A percentile compares a stretch with the other conserved stretches of the same genome.
Evolutionary conservation across 2,888 invertebrate genomes (phyloP).

Genomic region (Euspilapteryx auroguttella): DNA sequence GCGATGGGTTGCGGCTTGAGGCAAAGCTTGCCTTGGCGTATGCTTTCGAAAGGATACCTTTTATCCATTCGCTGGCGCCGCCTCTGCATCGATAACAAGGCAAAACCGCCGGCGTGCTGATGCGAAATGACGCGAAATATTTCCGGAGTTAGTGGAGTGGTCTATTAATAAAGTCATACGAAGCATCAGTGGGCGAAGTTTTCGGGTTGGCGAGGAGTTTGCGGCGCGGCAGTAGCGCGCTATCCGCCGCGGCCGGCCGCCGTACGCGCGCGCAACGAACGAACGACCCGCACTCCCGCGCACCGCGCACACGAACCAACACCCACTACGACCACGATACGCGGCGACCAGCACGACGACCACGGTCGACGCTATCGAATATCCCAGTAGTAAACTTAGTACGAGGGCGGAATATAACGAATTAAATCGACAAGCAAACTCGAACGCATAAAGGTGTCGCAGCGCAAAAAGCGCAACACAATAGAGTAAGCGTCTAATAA

Average conservation of each 20-base stretch:
- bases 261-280: constrained; percentile 59
- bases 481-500: constrained; percentile 60
- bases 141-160: constrained; percentile 59
- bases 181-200: constrained; percentile 54
- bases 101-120: constrained; percentile 26
- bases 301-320: constrained; percentile 9
- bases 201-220: constrained; percentile 40
- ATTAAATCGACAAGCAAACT: constrained; percentile 55
- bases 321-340: background rate
- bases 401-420: constrained; percentile 59
- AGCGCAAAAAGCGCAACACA: constrained; percentile 60
- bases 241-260: constrained; percentile 56
- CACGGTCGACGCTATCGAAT: constrained; percentile 4
- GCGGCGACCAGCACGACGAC: background rate
- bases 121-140: constrained; percentile 61
- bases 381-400: constrained; percentile 23
- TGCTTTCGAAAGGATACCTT: no score
- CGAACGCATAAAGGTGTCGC: constrained; percentile 57
- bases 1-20: no score
- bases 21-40: no score
- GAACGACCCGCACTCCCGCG: constrained; percentile 58
- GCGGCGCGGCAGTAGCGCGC: constrained; percentile 46
- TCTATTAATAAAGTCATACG: constrained; percentile 56
- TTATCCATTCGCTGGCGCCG: no score
- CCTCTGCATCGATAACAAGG: no score